Conservation (phyloP, 2,113 vertebrate genomes). For the Mungos mungo region DNA sequence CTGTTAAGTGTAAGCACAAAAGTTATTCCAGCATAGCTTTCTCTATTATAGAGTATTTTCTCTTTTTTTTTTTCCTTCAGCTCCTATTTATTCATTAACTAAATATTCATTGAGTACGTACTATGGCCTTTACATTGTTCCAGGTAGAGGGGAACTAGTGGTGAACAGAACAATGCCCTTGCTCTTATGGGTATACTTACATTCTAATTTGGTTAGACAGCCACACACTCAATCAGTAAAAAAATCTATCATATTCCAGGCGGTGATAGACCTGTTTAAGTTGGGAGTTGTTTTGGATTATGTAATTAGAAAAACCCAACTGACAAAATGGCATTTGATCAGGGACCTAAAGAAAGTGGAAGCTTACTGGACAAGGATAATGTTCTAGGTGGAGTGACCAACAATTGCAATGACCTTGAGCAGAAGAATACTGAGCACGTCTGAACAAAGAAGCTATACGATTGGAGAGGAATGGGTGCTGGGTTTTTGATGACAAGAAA, state of each 20-base stretch:
- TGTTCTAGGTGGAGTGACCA: not conserved
- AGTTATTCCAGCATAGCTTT: not conserved
- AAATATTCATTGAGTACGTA: not conserved
- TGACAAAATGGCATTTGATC: not conserved
- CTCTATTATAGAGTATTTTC: not conserved
- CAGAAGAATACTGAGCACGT: not conserved
- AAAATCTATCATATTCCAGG: not conserved
- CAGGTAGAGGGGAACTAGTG: not conserved
- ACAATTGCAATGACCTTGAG: not conserved
- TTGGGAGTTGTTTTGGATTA: not conserved
- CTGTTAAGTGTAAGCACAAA: not conserved
- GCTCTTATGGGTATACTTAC: not conserved
- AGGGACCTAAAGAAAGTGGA: not conserved
- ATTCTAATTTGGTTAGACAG: not conserved
- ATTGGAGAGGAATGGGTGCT: not conserved
- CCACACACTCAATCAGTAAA: not conserved
- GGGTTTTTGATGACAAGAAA: not conserved
- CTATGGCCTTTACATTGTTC: not conserved
- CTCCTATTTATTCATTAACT: not conserved
- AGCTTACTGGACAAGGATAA: not conserved
- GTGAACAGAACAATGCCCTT: not conserved
- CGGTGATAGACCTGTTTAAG: not conserved
- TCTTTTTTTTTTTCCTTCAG: not conserved
- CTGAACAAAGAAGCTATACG: not conserved
- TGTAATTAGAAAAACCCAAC: not conserved